Evolutionary conservation across 2,888 invertebrate species (phyloP), one percentile per base, ranked within the genome.

Genomic region (Eupeodes latifasciatus): DNA sequence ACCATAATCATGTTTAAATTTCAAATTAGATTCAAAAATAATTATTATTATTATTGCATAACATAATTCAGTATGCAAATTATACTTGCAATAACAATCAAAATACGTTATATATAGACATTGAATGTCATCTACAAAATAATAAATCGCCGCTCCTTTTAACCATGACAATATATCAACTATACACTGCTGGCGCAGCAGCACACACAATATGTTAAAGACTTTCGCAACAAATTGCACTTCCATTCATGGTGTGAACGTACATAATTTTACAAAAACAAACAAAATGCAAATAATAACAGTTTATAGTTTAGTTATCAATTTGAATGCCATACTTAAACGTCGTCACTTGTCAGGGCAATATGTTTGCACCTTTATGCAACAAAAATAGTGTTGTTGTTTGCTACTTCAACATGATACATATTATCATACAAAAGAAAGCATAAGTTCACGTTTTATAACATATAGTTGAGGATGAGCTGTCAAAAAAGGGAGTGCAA

Each of bases 121-220:
- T 44, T n/a, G 72, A 72, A 47, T 72, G 72, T 59, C 72, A 72
- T 59, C 72, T 19, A 72, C 59, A 72, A 72, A 72, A 72, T 72
- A 72, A 72, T 72, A 72, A 72, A 72, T 72, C 27, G 47, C 72
- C 72, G 47, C 72, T 72, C 72, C 72, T 72, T 72, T 47, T 14
- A 34, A 16, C 47, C 47, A 47, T 57, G 34, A 36, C 34, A 51
- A 51, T 53, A 64, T 47, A 16, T 47, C 47, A 11, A n/a, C 34
- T 47, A 16, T 47, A 7, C 4, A n/a, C 34, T 71, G 40, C 47
- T 72, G 57, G 67, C 77, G 55, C 71, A 71, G 27, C 27, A 27
- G 2, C 19, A 49, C 57, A 57, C 27, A 27, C 27, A 27, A 27
- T 57, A 10, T 47, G 11, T 14, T 27, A 36, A 10, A 19, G 11